Evolutionary conservation across 2,113 vertebrate species (phyloP).

Genomic region (Alligator mississippiensis): DNA sequence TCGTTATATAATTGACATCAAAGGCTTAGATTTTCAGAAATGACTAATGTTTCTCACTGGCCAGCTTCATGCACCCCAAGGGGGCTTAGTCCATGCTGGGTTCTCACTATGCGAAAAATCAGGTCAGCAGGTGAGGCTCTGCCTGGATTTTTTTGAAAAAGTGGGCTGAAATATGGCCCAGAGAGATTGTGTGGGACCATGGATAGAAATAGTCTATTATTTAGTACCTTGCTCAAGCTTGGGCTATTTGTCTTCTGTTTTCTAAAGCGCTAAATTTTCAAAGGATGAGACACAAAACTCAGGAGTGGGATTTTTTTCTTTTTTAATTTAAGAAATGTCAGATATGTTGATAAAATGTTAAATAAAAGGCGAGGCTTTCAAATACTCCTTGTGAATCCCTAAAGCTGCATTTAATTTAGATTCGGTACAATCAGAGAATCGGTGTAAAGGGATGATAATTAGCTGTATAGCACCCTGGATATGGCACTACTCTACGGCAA

Average conservation of each 20-base stretch:
- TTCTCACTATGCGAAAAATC: not conserved
- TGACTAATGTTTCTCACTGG: not conserved
- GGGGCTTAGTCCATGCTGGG: not conserved
- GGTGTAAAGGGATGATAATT: not conserved
- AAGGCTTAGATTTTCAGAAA: not conserved
- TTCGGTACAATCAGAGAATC: not conserved
- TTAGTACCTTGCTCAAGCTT: not conserved
- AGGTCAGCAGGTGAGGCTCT: not conserved
- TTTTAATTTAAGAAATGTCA: slow-evolving; percentile 2
- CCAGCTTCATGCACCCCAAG: slow-evolving; percentile 5
- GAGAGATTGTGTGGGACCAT: not conserved
- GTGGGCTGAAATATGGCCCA: not conserved
- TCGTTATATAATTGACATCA: slow-evolving; percentile 7
- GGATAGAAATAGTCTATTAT: not conserved
- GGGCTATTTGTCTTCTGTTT: not conserved
- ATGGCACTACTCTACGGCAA: not conserved
- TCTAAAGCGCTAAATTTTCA: slow-evolving; percentile 7
- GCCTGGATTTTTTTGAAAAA: not conserved
- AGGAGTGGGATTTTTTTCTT: not conserved
- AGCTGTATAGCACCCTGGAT: not conserved
- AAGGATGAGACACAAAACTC: not conserved
- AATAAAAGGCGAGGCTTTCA: not conserved
- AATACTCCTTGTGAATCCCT: not conserved
- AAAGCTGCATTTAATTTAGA: rapidly evolving
- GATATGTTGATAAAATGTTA: slow-evolving; percentile 7